These are phyloP conservation scores for Nymphalis c-album DNA, from an alignment of 2,888 invertebrate species.

Conservation along the genomic window DNA sequence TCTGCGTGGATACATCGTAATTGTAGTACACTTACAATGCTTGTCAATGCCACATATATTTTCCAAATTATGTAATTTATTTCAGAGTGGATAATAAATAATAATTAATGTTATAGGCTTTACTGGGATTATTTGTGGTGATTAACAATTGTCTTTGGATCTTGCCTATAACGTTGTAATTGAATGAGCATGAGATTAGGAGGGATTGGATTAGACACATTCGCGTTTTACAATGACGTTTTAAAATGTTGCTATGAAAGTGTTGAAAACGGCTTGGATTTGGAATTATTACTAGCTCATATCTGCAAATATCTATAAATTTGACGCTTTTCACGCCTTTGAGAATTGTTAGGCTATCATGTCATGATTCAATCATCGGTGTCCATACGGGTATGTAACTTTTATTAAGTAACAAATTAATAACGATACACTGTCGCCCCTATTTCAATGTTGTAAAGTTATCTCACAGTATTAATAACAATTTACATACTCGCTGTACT, in stretches of 20 bases:
- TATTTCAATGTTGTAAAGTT: conserved; percentile 4
- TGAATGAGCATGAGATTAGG: conserved; percentile 37
- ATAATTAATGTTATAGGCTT: conserved; percentile 15
- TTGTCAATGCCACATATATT: conserved; percentile 15
- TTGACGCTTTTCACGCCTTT: conserved; percentile 31
- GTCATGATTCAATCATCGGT: conserved; percentile 22
- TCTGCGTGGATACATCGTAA: conserved; percentile 26
- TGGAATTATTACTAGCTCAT: conserved; percentile 32
- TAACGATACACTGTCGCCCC: conserved; percentile 6
- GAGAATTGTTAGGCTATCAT: conserved; percentile 15
- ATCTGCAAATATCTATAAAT: conserved; percentile 20
- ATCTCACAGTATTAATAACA: conserved; percentile 10
- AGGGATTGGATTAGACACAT: conserved; percentile 30
- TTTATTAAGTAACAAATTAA: not conserved
- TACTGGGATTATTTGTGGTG: conserved; percentile 28
- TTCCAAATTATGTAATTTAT: conserved; percentile 18
- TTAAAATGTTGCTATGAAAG: conserved; percentile 33
- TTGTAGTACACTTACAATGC: conserved; percentile 20
- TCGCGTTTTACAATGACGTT: conserved; percentile 30
- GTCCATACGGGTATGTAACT: conserved; percentile 34
- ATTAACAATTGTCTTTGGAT: conserved; percentile 26
- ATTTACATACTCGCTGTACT: conserved; percentile 14
- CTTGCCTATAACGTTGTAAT: conserved; percentile 26
- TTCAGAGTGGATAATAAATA: conserved; percentile 27
- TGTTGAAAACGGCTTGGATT: conserved; percentile 33